Conservation (phyloP, 1,140 invertebrate genomes). For the Drosophila suzukii region DNA sequence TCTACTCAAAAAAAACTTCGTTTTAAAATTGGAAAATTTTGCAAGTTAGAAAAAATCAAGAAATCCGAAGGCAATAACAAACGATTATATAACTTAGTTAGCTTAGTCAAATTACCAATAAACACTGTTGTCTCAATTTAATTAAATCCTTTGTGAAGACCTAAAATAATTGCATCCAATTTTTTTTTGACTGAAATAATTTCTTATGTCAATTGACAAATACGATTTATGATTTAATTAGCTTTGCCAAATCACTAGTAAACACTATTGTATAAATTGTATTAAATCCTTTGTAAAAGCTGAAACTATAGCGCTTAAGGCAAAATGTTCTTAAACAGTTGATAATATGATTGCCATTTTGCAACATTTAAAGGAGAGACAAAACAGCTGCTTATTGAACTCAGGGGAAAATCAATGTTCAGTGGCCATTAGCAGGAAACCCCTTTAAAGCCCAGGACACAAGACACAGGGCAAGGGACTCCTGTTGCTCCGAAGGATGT, state of each 20-base stretch:
- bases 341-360: slow-evolving; percentile 24
- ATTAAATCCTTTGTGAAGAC: no score
- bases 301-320: not conserved
- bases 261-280: not conserved
- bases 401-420: slow-evolving; percentile 15
- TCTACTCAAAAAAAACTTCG: no score
- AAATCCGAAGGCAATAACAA: no score
- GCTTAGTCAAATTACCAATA: no score
- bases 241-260: not conserved
- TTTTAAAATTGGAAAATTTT: no score
- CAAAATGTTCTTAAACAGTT: not conserved
- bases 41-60: no score
- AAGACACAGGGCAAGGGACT: not conserved
- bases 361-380: slow-evolving; percentile 41
- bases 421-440: slow-evolving; percentile 22
- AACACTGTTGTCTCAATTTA: no score
- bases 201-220: no score
- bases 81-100: no score
- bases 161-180: no score
- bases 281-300: not conserved
- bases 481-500: slow-evolving; percentile 32
- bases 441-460: slow-evolving; percentile 33
- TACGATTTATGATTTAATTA: not conserved
- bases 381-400: slow-evolving; percentile 48
- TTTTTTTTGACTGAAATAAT: no score